Evolutionary conservation across 2,113 vertebrate genomes (phyloP).

Genomic region (Felis chaus): DNA sequence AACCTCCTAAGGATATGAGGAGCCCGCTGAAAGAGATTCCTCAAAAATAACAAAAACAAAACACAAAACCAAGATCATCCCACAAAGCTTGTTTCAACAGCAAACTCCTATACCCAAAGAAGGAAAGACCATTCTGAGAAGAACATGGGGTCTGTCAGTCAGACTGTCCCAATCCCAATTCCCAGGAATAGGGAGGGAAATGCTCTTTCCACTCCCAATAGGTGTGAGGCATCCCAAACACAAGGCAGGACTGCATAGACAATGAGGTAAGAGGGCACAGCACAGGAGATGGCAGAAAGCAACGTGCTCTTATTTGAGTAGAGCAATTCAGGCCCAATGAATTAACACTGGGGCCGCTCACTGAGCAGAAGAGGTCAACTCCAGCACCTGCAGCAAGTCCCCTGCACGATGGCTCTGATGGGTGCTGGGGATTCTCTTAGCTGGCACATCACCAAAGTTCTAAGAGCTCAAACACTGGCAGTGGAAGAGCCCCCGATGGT

Average conservation of each 20-base stretch:
- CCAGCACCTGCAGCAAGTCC: background rate
- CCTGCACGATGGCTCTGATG: background rate
- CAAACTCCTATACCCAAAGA: background rate
- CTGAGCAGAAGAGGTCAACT: background rate
- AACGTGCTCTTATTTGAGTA: background rate
- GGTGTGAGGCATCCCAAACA: background rate
- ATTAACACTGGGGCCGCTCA: background rate
- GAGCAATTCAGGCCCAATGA: background rate
- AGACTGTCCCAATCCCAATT: background rate
- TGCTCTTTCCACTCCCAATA: background rate
- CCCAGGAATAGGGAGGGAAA: background rate
- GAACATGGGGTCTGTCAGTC: background rate
- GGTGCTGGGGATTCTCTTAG: background rate
- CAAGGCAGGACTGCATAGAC: background rate
- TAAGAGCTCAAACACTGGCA: background rate
- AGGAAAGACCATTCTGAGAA: background rate
- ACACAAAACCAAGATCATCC: background rate
- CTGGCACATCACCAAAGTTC: background rate
- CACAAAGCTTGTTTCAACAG: background rate
- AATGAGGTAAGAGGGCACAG: background rate
- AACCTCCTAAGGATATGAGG: background rate
- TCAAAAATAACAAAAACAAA: background rate
- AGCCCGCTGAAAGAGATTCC: background rate
- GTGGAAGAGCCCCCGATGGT: background rate
- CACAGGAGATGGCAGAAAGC: background rate